A percentile compares a stretch with the other conserved stretches of the same genome.
These are phyloP conservation scores for Zapornia atra DNA, from an alignment of 2,113 vertebrate species.

Conservation along the genomic window DNA sequence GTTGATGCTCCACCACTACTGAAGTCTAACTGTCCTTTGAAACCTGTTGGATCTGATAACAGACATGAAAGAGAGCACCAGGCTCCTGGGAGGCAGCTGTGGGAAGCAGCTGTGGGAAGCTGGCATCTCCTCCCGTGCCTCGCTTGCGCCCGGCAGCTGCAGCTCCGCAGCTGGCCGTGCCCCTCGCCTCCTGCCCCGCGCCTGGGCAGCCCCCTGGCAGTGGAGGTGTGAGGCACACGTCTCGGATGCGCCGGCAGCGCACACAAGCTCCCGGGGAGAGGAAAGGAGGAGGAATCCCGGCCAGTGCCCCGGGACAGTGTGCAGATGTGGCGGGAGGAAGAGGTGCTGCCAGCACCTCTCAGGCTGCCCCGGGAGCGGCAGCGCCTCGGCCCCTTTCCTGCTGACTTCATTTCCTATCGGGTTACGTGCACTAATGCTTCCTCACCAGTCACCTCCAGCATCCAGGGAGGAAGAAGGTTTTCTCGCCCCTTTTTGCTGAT, in stretches of 20 bases:
- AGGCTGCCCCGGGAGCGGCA: not conserved
- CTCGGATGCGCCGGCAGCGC: rapidly evolving
- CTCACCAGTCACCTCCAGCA: conserved; percentile 13
- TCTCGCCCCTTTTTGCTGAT: conserved; percentile 17
- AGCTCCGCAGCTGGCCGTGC: rapidly evolving
- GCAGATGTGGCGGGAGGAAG: not conserved
- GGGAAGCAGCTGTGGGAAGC: not conserved
- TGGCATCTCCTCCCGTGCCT: not conserved
- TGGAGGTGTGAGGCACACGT: rapidly evolving
- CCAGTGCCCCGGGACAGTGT: rapidly evolving
- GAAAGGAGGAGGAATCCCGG: not conserved
- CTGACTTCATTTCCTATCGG: conserved; percentile 39
- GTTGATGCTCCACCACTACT: not conserved
- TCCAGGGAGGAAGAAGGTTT: conserved; percentile 28
- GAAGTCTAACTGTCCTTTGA: conserved; percentile 9
- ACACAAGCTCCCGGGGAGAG: rapidly evolving
- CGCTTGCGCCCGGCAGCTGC: not conserved
- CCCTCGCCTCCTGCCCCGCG: rapidly evolving
- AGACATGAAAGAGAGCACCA: not conserved
- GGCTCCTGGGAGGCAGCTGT: not conserved
- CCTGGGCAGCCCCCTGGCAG: rapidly evolving
- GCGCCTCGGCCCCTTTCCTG: conserved; percentile 19
- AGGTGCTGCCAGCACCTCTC: not conserved
- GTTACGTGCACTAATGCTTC: not conserved
- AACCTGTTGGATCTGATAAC: conserved; percentile 4